These are phyloP conservation scores for Himalopsyche kuldschensis DNA, from an alignment of 2,888 invertebrate species.

Conservation along the genomic window DNA sequence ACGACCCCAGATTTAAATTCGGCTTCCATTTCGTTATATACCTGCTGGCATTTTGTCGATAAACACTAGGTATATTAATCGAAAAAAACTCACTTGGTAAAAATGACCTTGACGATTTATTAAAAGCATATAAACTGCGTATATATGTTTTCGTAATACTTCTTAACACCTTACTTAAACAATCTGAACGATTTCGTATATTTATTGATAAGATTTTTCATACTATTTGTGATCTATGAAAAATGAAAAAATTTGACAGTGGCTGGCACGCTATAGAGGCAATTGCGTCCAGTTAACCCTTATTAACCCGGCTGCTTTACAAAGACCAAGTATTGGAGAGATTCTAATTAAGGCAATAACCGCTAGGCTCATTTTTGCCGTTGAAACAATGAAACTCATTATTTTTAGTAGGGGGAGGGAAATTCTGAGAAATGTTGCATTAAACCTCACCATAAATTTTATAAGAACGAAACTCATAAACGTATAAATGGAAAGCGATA, in stretches of 20 bases:
- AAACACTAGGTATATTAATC: too few species aligned
- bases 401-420: neutral
- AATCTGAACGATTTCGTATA: too few species aligned
- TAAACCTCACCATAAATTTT: neutral
- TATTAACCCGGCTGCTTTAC: slow-evolving; percentile 22
- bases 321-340: slow-evolving; percentile 23
- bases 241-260: neutral
- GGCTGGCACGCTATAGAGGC: slow-evolving; percentile 9
- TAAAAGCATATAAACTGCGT: too few species aligned
- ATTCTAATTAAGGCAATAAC: slow-evolving; percentile 22
- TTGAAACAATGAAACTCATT: slow-evolving; percentile 7
- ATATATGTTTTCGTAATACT: neutral
- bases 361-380: slow-evolving; percentile 9
- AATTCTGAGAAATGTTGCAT: neutral
- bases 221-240: neutral
- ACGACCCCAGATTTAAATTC: too few species aligned
- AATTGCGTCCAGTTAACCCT: slow-evolving; percentile 30
- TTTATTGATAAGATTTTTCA: neutral
- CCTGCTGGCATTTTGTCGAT: too few species aligned
- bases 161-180: neutral
- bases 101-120: too few species aligned
- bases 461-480: neutral
- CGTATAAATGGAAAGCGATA: neutral
- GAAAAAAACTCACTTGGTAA: too few species aligned
- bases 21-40: too few species aligned